phyloP scores from a whole-genome alignment of 2,888 invertebrate species.

The Apamea monoglypha region DNA sequence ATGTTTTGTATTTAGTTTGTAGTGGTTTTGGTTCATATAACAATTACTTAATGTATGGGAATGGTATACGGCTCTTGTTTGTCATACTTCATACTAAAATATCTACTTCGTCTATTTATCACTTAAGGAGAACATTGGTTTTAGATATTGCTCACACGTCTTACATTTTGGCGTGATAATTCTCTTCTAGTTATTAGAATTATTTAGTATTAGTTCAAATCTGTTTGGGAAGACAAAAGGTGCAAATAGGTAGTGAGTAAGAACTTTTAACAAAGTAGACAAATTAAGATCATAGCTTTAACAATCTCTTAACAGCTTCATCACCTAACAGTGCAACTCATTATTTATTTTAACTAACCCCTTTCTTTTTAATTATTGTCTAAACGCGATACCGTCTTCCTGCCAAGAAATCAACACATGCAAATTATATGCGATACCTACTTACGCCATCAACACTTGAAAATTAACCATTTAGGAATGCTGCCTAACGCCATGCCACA shows the following conservation, averaged over 20 bases:
- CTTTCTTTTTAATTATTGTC: constrained; percentile 65
- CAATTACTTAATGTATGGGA: constrained; percentile 73
- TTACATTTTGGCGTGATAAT: constrained; percentile 87
- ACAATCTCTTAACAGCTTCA: constrained; percentile 71
- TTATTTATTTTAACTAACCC: constrained; percentile 69
- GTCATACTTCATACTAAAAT: constrained; percentile 57
- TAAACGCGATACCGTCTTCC: constrained; percentile 89
- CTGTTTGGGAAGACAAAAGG: constrained; percentile 60
- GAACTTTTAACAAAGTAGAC: constrained; percentile 60
- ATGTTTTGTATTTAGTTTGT: constrained; percentile 71
- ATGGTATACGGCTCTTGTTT: constrained; percentile 75
- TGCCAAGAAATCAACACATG: constrained; percentile 82
- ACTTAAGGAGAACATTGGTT: constrained; percentile 38
- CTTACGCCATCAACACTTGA: constrained; percentile 81
- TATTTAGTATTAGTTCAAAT: constrained; percentile 57
- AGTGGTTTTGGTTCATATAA: constrained; percentile 77
- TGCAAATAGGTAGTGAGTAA: constrained; percentile 54
- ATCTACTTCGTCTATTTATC: constrained; percentile 44
- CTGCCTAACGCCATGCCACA: constrained; percentile 85
- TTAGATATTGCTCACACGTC: constrained; percentile 85
- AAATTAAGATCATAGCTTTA: constrained; percentile 40
- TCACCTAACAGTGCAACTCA: constrained; percentile 73
- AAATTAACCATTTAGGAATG: constrained; percentile 86
- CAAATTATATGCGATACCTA: constrained; percentile 72
- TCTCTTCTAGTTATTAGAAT: constrained; percentile 62